Percentiles rank a stretch among this genome's conserved stretches.
Conservation (phyloP, 2,113 vertebrate species). For the Sinosuthora webbiana region DNA sequence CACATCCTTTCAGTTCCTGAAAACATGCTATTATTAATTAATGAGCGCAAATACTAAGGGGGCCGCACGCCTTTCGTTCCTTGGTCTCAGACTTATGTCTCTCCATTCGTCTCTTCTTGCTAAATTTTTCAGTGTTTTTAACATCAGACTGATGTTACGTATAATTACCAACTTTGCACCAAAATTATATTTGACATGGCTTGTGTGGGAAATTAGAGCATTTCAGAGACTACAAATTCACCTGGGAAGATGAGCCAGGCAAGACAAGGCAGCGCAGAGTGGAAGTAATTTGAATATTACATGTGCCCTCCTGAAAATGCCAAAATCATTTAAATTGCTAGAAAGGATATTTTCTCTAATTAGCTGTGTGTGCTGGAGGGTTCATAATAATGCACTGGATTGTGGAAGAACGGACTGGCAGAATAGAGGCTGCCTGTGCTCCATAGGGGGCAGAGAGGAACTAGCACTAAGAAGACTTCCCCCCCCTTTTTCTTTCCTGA, state of each 20-base stretch:
- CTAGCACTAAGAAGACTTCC: background rate
- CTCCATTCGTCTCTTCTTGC: constrained; percentile 91
- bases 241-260: constrained; percentile 84
- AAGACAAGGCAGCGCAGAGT: constrained; percentile 77
- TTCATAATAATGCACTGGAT: constrained; percentile 49
- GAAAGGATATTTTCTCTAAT: constrained; percentile 81
- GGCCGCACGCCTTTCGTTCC: constrained; percentile 82
- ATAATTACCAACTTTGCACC: constrained; percentile 95
- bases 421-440: constrained; percentile 33
- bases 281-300: constrained; percentile 93
- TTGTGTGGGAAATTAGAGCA: constrained; percentile 91
- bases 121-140: constrained; percentile 98
- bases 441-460: constrained; percentile 33
- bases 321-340: constrained; percentile 94
- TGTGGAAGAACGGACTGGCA: constrained; percentile 46
- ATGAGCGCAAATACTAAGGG: constrained; percentile 84
- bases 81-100: constrained; percentile 91
- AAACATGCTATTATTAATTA: constrained; percentile 94
- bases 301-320: constrained; percentile 88
- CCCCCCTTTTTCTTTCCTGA: background rate
- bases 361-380: constrained; percentile 59
- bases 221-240: constrained; percentile 89
- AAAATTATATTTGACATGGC: constrained; percentile 96
- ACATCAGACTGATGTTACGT: constrained; percentile 93
- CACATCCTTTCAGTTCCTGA: constrained; percentile 79